phyloP scores from a whole-genome alignment of 2,113 vertebrate genomes.

The Plecotus auritus region DNA sequence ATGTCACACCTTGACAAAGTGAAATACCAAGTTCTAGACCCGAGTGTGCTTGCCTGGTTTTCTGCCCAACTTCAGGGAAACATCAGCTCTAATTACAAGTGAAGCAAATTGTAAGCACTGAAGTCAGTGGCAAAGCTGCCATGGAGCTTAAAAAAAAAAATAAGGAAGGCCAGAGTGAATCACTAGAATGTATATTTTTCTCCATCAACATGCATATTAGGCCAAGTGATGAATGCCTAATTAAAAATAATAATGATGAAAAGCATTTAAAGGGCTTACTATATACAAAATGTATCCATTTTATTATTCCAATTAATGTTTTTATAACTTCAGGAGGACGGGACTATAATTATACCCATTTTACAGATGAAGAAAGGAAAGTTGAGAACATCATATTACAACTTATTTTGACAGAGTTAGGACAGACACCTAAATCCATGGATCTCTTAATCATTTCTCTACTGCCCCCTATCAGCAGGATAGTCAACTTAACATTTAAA shows the following conservation, averaged over 20 bases:
- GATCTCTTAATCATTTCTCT: background rate
- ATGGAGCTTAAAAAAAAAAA: background rate
- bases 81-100: background rate
- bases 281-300: background rate
- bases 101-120: background rate
- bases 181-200: background rate
- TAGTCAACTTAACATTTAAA: background rate
- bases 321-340: background rate
- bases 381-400: background rate
- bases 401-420: background rate
- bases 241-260: background rate
- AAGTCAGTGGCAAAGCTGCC: background rate
- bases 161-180: background rate
- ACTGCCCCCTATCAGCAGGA: background rate
- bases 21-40: background rate
- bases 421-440: background rate
- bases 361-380: background rate
- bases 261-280: background rate
- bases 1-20: background rate
- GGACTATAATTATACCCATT: background rate
- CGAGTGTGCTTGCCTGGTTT: background rate
- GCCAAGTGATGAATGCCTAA: background rate
- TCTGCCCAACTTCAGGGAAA: constrained; percentile 7
- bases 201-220: background rate
- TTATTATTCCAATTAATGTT: background rate